Conservation (phyloP, 2,888 invertebrate genomes). For the Myopa tessellatipennis region DNA sequence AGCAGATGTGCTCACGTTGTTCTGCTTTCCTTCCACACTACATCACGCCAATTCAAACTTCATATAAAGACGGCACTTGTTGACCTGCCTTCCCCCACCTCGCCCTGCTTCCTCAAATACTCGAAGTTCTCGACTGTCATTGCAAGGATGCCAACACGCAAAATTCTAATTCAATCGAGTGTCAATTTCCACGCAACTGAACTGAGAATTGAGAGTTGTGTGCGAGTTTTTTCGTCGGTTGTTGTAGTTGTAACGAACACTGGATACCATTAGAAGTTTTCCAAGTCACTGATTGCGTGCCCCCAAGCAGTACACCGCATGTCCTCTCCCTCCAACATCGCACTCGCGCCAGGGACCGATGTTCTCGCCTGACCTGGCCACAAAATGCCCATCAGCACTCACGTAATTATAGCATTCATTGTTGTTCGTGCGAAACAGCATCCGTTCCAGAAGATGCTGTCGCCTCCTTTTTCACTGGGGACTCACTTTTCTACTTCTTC, state of each 20-base stretch:
- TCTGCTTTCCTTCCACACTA: too few relatives aligned
- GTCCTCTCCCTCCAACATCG: conserved; percentile 5
- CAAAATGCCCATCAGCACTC: conserved; percentile 43
- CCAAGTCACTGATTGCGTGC: conserved; percentile 32
- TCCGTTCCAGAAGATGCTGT: conserved; percentile 16
- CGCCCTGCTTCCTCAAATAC: background rate
- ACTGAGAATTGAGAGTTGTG: background rate
- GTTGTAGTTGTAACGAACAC: background rate
- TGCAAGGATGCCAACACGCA: background rate
- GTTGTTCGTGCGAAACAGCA: conserved; percentile 38
- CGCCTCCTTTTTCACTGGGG: background rate
- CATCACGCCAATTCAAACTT: background rate
- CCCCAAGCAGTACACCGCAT: background rate
- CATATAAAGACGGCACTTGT: background rate
- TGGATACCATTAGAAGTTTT: conserved; percentile 37
- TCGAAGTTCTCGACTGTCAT: background rate
- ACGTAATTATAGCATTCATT: conserved; percentile 44
- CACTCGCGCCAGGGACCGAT: background rate
- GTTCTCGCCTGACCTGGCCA: background rate
- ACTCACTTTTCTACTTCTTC: background rate
- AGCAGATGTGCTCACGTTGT: background rate
- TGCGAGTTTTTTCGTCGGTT: conserved; percentile 2
- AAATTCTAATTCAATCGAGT: background rate
- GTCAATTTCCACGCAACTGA: background rate
- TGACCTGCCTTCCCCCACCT: background rate